Evolutionary conservation across 1,140 invertebrate genomes (phyloP).

Genomic region (Leptinotarsa undecemlineata): DNA sequence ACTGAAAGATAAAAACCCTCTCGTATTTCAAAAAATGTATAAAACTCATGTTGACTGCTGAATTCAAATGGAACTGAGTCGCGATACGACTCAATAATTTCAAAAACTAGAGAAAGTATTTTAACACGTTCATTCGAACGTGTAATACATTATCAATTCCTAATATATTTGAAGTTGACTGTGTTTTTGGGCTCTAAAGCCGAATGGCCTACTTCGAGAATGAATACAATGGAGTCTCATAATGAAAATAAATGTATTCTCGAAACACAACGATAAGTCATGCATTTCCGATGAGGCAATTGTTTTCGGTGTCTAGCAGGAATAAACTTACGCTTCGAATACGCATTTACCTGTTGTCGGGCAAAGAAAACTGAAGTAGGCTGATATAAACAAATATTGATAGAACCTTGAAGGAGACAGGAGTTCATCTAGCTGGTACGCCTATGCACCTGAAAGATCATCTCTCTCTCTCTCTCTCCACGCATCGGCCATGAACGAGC

Average conservation of each 20-base stretch:
- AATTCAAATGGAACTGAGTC: no score
- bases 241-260: neutral
- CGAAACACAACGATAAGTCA: neutral
- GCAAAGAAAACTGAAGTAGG: neutral
- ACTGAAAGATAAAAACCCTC: no score
- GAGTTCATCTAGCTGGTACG: neutral
- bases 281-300: neutral
- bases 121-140: no score
- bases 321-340: neutral
- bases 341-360: neutral
- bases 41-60: no score
- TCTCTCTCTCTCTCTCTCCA: neutral
- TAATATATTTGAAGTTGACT: no score
- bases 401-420: neutral
- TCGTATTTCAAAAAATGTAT: no score
- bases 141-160: no score
- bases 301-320: neutral
- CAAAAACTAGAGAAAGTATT: no score
- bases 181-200: no score
- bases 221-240: no score
- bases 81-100: no score
- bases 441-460: neutral
- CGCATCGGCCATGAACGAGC: conserved; percentile 4
- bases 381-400: conserved; percentile 1
- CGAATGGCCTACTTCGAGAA: no score